Conservation (phyloP, 2,797 vertebrate genomes). For the Galagoides demidoff region DNA sequence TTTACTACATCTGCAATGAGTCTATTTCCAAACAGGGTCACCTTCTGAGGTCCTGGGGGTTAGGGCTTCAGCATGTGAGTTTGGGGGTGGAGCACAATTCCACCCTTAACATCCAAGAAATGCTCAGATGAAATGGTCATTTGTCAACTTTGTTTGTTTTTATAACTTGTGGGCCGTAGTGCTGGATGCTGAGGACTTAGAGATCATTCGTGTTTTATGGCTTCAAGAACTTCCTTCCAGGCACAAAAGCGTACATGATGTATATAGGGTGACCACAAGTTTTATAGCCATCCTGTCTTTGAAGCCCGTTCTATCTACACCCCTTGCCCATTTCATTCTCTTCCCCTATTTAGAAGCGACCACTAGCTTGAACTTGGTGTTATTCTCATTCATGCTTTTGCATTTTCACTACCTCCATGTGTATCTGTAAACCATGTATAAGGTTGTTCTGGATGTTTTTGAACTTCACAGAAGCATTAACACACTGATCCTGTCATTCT, state of each 20-base stretch:
- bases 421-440: background rate
- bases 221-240: background rate
- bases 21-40: background rate
- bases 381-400: background rate
- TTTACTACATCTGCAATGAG: background rate
- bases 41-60: background rate
- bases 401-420: background rate
- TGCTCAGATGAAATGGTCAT: background rate
- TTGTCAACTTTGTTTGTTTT: background rate
- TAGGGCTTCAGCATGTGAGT: background rate
- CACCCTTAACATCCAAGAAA: background rate
- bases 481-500: background rate
- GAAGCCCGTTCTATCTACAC: background rate
- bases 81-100: background rate
- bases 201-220: background rate
- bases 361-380: background rate
- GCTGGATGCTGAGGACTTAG: background rate
- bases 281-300: background rate
- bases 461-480: background rate
- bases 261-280: background rate
- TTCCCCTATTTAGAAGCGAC: background rate
- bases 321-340: background rate
- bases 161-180: background rate
- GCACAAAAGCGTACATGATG: background rate
- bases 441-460: background rate